Conservation (phyloP, 2,113 vertebrate species). For the Vidua macroura region DNA sequence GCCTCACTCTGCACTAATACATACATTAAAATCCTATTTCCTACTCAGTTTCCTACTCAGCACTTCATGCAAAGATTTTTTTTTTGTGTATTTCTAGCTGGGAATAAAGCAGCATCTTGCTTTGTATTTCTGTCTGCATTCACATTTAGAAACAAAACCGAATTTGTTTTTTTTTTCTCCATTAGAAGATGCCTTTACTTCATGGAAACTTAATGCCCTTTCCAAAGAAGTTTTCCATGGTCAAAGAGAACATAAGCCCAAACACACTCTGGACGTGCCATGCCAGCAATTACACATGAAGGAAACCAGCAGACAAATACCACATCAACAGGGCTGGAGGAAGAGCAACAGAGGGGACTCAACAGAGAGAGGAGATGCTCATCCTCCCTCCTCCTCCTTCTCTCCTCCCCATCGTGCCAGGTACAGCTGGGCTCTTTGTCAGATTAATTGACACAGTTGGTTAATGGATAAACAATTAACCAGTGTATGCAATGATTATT, state of each 20-base stretch:
- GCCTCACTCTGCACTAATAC: background rate
- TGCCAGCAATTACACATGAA: background rate
- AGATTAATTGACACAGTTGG: background rate
- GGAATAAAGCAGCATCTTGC: background rate
- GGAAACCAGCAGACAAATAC: background rate
- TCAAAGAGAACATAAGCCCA: background rate
- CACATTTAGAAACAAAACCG: background rate
- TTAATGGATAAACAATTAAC: conserved; percentile 67
- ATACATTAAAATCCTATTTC: background rate
- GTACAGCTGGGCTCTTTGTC: background rate
- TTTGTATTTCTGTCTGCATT: background rate
- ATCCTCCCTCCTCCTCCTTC: background rate
- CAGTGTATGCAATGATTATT: background rate
- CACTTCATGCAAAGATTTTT: background rate
- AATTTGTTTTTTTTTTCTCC: background rate
- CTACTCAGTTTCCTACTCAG: background rate
- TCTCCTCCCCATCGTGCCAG: background rate
- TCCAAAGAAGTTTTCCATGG: background rate
- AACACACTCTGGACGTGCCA: accelerated
- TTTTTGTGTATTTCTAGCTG: background rate
- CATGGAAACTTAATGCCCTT: background rate
- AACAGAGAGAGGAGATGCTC: background rate
- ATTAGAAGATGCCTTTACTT: background rate
- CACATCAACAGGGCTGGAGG: background rate
- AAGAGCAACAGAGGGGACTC: background rate